These are phyloP conservation scores for Gymnothorax javanicus DNA, from an alignment of 2,797 vertebrate species.

Conservation along the genomic window DNA sequence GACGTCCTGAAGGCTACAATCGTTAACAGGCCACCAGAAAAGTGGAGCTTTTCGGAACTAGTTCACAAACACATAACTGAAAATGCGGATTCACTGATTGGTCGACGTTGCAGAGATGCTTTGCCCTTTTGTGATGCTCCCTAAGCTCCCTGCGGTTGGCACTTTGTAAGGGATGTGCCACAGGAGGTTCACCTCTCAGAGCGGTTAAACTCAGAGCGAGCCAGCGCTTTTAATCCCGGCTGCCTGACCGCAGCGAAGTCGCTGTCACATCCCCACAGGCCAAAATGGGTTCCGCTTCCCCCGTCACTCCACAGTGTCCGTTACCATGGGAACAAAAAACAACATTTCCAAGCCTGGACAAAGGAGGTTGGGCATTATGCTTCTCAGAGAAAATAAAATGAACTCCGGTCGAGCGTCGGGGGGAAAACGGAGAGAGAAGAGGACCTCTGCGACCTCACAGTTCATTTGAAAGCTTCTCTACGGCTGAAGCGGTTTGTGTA, in stretches of 20 bases:
- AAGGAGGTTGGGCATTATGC: not conserved
- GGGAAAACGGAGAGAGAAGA: not conserved
- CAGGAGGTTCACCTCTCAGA: not conserved
- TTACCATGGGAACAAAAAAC: not conserved
- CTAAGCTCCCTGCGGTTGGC: not conserved
- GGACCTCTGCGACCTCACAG: not conserved
- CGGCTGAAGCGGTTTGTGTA: not conserved
- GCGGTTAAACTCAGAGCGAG: not conserved
- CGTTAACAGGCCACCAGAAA: not conserved
- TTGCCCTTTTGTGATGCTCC: not conserved
- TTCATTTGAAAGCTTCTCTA: not conserved
- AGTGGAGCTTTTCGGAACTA: not conserved
- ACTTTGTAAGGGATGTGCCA: no score
- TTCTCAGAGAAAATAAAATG: not conserved
- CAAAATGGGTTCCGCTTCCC: not conserved
- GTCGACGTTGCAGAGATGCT: not conserved
- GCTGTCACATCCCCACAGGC: not conserved
- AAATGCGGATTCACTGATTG: no score
- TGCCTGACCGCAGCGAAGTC: not conserved
- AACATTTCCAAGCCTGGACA: not conserved
- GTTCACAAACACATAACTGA: no score
- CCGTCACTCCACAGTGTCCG: not conserved
- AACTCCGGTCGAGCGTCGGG: not conserved
- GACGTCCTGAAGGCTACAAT: not conserved
- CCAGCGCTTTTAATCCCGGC: not conserved